These are phyloP conservation scores for Holacanthella duospinosa DNA, from an alignment of 2,888 invertebrate species.

Conservation along the genomic window DNA sequence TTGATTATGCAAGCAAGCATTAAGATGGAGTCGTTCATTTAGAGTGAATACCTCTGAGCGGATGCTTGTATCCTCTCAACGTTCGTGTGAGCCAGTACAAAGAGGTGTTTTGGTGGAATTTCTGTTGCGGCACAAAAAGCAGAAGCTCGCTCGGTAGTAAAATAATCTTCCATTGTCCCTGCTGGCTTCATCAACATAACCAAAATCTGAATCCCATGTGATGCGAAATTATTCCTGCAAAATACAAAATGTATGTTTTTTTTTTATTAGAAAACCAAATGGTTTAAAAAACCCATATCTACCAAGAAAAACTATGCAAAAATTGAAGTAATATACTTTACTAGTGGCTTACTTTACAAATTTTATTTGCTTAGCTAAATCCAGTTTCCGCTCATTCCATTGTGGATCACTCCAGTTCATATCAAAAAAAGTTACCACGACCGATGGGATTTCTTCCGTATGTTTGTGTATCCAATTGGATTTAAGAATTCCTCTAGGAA, in stretches of 20 bases:
- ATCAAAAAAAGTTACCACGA: slow-evolving; percentile 89
- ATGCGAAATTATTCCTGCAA: slow-evolving; percentile 14
- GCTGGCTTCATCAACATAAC: slow-evolving; percentile 73
- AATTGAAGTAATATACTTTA: not conserved
- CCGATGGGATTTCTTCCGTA: slow-evolving; percentile 75
- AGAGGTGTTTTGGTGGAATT: slow-evolving; percentile 80
- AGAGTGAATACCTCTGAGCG: slow-evolving; percentile 46
- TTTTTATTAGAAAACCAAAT: not conserved
- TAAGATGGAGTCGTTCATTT: too few relatives aligned
- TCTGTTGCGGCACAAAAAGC: slow-evolving; percentile 84
- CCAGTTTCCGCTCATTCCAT: slow-evolving; percentile 91
- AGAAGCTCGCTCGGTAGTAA: slow-evolving; percentile 81
- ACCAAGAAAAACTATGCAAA: not conserved
- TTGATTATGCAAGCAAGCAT: not conserved
- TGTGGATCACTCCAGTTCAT: slow-evolving; percentile 91
- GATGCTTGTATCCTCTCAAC: slow-evolving; percentile 74
- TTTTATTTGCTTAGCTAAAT: slow-evolving; percentile 82
- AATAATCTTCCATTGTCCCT: slow-evolving; percentile 67
- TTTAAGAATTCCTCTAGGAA: slow-evolving; percentile 86
- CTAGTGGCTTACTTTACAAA: slow-evolving; percentile 43
- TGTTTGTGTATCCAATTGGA: slow-evolving; percentile 93
- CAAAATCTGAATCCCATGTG: slow-evolving; percentile 47
- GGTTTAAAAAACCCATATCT: not conserved
- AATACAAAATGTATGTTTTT: not conserved
- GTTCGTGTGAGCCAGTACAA: slow-evolving; percentile 66